Evolutionary conservation across 2,888 invertebrate species (phyloP).

Genomic region (Loripinus fragilis): DNA sequence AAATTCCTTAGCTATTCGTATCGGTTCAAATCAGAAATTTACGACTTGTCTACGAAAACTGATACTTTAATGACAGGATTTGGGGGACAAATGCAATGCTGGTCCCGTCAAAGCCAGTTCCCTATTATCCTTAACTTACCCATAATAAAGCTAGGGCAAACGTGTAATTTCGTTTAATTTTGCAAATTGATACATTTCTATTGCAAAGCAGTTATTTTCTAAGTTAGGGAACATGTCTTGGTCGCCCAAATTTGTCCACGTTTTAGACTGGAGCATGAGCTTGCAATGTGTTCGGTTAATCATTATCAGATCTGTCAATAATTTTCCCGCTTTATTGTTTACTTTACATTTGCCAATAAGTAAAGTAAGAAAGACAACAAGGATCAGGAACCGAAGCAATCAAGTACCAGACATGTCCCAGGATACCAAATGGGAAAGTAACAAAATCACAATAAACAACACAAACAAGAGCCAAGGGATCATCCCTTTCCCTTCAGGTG

Average conservation of each 20-base stretch:
- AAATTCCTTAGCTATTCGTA: constrained; percentile 12
- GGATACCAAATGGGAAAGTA: too few relatives aligned
- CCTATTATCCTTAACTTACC: constrained; percentile 8
- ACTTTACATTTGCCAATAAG: too few relatives aligned
- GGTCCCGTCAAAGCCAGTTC: neutral
- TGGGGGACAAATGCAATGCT: constrained; percentile 1
- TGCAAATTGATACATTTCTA: neutral
- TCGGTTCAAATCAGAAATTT: constrained; percentile 6
- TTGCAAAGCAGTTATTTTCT: neutral
- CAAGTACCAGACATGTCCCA: too few relatives aligned
- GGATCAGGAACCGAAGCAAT: too few relatives aligned
- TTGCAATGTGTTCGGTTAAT: too few relatives aligned
- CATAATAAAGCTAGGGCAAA: constrained; percentile 1
- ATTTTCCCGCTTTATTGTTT: too few relatives aligned
- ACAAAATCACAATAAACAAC: too few relatives aligned
- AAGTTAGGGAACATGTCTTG: neutral
- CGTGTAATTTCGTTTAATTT: constrained; percentile 2
- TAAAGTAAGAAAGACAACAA: too few relatives aligned
- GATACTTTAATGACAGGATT: constrained; percentile 10
- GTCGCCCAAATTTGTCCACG: neutral
- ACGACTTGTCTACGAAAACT: neutral
- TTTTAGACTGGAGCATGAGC: neutral
- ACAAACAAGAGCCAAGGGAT: too few relatives aligned
- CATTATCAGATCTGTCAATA: too few relatives aligned
- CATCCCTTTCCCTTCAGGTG: too few relatives aligned